Percentiles rank a stretch among this genome's conserved stretches.
Evolutionary conservation across 2,888 invertebrate species (phyloP).

Genomic region (Venustoraphidia nigricollis): DNA sequence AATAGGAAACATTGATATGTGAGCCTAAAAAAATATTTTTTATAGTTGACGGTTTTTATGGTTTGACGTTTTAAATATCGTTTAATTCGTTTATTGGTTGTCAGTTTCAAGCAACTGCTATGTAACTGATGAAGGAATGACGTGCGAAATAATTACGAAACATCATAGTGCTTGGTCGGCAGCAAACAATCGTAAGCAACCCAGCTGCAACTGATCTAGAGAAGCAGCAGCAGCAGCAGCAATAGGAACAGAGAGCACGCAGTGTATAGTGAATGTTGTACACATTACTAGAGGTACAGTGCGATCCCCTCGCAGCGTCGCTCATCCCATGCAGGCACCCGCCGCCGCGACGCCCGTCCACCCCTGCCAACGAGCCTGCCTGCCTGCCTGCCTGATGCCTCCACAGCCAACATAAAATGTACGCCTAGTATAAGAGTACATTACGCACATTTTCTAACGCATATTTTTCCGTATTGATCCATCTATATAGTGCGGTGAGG

Average conservation of each 20-base stretch:
- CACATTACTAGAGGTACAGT: too few relatives aligned
- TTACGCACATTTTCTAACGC: slow-evolving; percentile 8
- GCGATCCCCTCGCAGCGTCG: background rate
- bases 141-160: too few relatives aligned
- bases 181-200: background rate
- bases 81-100: too few relatives aligned
- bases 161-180: too few relatives aligned
- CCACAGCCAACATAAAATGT: slow-evolving; percentile 2
- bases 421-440: slow-evolving; percentile 5
- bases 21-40: too few relatives aligned
- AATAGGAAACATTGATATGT: too few relatives aligned
- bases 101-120: too few relatives aligned
- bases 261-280: too few relatives aligned
- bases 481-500: slow-evolving; percentile 5
- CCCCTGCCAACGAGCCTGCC: background rate
- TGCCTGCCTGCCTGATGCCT: too few relatives aligned
- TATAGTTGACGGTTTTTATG: too few relatives aligned
- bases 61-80: too few relatives aligned
- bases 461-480: slow-evolving; percentile 8
- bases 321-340: background rate
- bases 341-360: slow-evolving; percentile 8
- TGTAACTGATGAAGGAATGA: too few relatives aligned
- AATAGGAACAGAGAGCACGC: background rate
- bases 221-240: background rate
- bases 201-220: background rate